Evolutionary conservation across 2,888 invertebrate species (phyloP).

Genomic region (Halocaridina rubra): DNA sequence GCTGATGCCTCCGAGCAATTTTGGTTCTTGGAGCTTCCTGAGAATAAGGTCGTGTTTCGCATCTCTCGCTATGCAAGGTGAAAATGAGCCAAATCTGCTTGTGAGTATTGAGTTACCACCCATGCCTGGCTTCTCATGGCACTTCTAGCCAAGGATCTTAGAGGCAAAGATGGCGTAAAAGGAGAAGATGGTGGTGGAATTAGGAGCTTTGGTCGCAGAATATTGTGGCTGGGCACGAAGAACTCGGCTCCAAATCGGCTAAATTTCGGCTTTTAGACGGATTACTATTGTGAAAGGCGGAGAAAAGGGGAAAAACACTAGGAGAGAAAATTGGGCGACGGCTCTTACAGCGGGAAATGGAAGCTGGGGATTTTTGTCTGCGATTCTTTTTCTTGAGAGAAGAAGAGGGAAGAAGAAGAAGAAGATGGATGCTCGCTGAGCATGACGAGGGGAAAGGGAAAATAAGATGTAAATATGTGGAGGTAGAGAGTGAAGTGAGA

Average conservation of each 20-base stretch:
- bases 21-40: not conserved
- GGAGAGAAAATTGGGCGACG: slow-evolving; percentile 36
- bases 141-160: slow-evolving; percentile 5
- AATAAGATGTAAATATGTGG: not conserved
- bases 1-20: slow-evolving; percentile 14
- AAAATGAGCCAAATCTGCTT: slow-evolving; percentile 55
- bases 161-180: slow-evolving; percentile 23
- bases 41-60: not conserved
- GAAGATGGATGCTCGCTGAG: too few relatives aligned
- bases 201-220: slow-evolving; percentile 33
- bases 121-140: slow-evolving; percentile 23
- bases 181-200: slow-evolving; percentile 17
- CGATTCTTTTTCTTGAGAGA: not conserved
- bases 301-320: slow-evolving; percentile 34
- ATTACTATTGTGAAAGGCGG: slow-evolving; percentile 50
- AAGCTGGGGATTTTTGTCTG: not conserved
- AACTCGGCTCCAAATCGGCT: slow-evolving; percentile 50
- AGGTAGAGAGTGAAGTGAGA: not conserved
- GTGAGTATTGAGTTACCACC: slow-evolving; percentile 47
- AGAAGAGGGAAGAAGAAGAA: too few relatives aligned
- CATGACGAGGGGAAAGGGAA: not conserved
- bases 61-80: slow-evolving; percentile 10
- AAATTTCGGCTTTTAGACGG: slow-evolving; percentile 54
- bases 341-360: slow-evolving; percentile 22
- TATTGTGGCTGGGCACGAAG: slow-evolving; percentile 33